Evolutionary conservation across 2,888 invertebrate species (phyloP).

Genomic region (Masnerella sp.): DNA sequence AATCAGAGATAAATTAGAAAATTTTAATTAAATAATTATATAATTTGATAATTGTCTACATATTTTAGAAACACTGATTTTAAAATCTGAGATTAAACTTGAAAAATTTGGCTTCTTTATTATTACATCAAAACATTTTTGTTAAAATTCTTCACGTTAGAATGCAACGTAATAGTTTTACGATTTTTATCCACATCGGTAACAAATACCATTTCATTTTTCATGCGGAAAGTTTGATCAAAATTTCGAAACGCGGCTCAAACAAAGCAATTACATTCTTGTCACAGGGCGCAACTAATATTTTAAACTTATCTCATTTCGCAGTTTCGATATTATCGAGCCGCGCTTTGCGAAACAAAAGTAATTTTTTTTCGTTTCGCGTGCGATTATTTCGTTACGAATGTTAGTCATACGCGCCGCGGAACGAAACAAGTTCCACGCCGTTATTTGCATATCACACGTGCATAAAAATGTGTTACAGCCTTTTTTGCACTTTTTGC

Average conservation of each 20-base stretch:
- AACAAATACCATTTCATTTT: too few species aligned
- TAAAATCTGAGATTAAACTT: too few species aligned
- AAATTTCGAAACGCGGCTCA: conserved; percentile 20
- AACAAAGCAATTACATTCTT: conserved; percentile 30
- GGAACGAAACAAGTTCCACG: conserved; percentile 7
- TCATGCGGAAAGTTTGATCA: conserved; percentile 34
- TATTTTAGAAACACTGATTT: too few species aligned
- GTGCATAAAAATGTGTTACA: conserved; percentile 13
- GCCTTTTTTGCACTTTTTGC: conserved; percentile 8
- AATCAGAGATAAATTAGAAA: too few species aligned
- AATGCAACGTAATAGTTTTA: too few species aligned
- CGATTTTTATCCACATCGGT: too few species aligned
- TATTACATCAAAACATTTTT: too few species aligned
- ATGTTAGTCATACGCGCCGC: background rate
- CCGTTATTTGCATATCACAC: conserved; percentile 27
- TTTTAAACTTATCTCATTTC: conserved; percentile 46
- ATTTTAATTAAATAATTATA: too few species aligned
- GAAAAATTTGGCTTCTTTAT: too few species aligned
- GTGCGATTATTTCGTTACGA: conserved; percentile 6
- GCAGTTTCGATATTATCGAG: conserved; percentile 25
- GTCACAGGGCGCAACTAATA: conserved; percentile 24
- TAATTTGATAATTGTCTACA: too few species aligned
- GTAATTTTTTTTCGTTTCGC: conserved; percentile 14
- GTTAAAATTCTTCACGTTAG: too few species aligned
- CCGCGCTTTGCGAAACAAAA: conserved; percentile 17